A percentile compares a stretch with the other conserved stretches of the same genome.
Evolutionary conservation across 2,113 vertebrate genomes (phyloP).

Genomic region (Bubo scandiacus): DNA sequence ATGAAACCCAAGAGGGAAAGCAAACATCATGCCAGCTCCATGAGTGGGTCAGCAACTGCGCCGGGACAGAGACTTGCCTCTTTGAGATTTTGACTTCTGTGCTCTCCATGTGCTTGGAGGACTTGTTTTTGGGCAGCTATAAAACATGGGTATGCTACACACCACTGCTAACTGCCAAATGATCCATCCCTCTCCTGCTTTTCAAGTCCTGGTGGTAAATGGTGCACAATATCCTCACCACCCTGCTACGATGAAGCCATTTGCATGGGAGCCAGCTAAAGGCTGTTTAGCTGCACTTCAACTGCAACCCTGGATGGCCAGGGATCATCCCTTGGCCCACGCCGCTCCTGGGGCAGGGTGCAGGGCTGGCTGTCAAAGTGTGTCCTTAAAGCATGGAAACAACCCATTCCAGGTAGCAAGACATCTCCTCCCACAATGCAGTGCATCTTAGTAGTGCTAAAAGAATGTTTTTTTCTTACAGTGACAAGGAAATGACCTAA

Average conservation of each 20-base stretch:
- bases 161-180: neutral
- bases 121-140: neutral
- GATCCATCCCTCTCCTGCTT: neutral
- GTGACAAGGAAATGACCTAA: neutral
- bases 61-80: neutral
- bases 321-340: neutral
- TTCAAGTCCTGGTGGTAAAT: neutral
- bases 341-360: neutral
- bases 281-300: accelerated
- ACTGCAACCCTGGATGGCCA: neutral
- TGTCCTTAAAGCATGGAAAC: neutral
- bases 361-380: neutral
- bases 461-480: neutral
- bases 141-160: neutral
- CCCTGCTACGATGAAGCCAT: neutral
- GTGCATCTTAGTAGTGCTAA: neutral
- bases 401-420: neutral
- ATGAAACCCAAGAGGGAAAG: constrained; percentile 32
- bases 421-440: neutral
- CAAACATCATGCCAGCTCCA: neutral
- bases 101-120: neutral
- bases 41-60: neutral
- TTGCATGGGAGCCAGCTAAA: neutral
- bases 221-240: neutral
- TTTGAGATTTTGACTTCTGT: neutral